Evolutionary conservation across 2,113 vertebrate species (phyloP), one percentile per base, ranked within the genome.

Genomic region (Mionectes macconnelli): DNA sequence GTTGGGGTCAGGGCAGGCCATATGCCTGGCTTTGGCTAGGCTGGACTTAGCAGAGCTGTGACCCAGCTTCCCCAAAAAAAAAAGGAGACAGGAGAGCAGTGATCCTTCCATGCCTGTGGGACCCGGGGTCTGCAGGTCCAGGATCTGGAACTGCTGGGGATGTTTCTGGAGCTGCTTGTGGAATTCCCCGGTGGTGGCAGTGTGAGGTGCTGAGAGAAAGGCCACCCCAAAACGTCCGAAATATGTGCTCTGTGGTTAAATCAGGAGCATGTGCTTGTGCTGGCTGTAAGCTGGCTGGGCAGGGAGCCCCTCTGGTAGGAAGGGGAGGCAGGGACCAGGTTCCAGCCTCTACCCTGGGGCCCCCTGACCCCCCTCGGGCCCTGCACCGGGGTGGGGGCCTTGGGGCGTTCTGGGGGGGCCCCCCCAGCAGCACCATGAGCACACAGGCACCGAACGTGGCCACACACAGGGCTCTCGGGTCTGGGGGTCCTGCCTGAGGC

Each of bases 31-130:
- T 72, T n/a, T 1, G 21, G 62, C 19, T 4, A 1, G 7, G 45
- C 25, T 66, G n/a, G n/a, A n/a, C 68, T 40, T 11, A 17, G 69
- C 2, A 0, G 15, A 37, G 49, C 16, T 4, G 3, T 42, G 59
- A 62, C 12, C 12, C 10, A 25, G 45, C 44, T 40, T 16, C 27
- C 8, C 6, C n/a, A n/a, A n/a, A n/a, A 5, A 27, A n/a, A 21
- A 17, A 11, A 9, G 2, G 25, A 21, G n/a, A 33, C 25, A 33
- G 31, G 44, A 47, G 45, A 57, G 60, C 23, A 25, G 30, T 0
- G 0, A 14, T 33, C 8, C 40, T 8, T 28, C 21, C 0, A 2
- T 39, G 53, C 40, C 25, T 0, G 2, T 0, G 0, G 28, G 39
- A 57, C 14, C 3, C 1, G 0, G 19, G 30, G 5, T 23, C n/a